phyloP scores from a whole-genome alignment of 2,888 invertebrate genomes.

The Macaria liturata region DNA sequence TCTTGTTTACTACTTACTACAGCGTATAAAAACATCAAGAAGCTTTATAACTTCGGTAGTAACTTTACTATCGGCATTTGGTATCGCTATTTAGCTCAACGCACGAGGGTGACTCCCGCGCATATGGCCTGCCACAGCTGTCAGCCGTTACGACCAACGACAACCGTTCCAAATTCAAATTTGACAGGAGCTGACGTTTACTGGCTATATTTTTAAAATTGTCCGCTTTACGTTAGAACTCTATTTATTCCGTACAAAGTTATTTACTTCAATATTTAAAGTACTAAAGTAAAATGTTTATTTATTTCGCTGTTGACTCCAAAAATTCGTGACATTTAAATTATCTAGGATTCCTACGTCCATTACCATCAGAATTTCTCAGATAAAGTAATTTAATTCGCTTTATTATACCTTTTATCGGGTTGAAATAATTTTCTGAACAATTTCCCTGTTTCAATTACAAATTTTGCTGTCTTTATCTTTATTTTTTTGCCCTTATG shows the following conservation, averaged over 20 bases:
- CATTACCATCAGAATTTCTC: conserved; percentile 11
- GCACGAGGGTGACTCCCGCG: conserved; percentile 24
- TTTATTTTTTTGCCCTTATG: conserved; percentile 1
- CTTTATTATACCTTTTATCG: conserved; percentile 3
- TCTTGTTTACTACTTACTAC: too few relatives aligned
- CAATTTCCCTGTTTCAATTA: not conserved
- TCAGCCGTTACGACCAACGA: conserved; percentile 50
- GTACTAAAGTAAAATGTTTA: conserved; percentile 4
- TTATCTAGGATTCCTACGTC: conserved; percentile 13
- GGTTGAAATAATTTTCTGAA: not conserved
- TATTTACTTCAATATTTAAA: not conserved
- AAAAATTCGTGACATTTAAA: conserved; percentile 19
- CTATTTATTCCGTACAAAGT: not conserved
- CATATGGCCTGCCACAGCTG: conserved; percentile 59
- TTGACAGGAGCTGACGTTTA: conserved; percentile 33
- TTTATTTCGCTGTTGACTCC: not conserved
- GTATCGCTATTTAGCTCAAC: conserved; percentile 18
- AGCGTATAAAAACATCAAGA: too few relatives aligned
- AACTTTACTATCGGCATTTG: conserved; percentile 1
- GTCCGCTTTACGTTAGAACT: not conserved
- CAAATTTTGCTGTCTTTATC: conserved; percentile 2
- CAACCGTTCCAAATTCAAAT: conserved; percentile 47
- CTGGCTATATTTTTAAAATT: conserved; percentile 6
- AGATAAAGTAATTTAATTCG: conserved; percentile 7
- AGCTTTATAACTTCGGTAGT: too few relatives aligned